Base-by-base conservation (phyloP, 2,888 invertebrate species). In the Escarpia spicata region DNA sequence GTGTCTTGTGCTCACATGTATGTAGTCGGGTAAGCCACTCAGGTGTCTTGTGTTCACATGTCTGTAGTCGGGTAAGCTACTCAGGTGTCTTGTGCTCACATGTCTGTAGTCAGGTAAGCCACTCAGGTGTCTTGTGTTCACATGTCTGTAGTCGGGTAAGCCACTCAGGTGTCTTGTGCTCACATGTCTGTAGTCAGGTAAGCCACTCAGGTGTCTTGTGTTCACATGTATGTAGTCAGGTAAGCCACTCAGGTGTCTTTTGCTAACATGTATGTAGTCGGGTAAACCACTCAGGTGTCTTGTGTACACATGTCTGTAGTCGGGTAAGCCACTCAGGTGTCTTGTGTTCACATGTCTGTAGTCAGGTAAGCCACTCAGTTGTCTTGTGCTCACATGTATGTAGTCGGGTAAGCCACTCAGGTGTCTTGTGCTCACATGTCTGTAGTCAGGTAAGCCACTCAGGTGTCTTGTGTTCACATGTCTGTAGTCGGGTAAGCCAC, bases 281-380 rank as follows among this genome's bases (percentile, higher is more conserved):
- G 37, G 37, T 37, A 37, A 37, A 1, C 1, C 37, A 37, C 37
- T 1, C 37, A 37, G 37, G 37, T 37, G 37, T 37, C 37, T 0
- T 37, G 37, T 37, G 37, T 1, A 0, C 37, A 37, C 37, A 0
- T 37, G 37, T 1, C 0, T 0, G 37, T 37, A 37, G 0, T 37
- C 37, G 1, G 37, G 1, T 37, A 37, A 37, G 37, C 1, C 37
- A 4, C 37, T 1, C 37, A 37, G 37, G 37, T 37, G 98, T 95
- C 97, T 98, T 93, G 97, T 98, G 94, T 97, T 98, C 94, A 98
- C 98, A 91, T 98, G 98, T 96, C 98, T 98, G 97, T 98, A 98
- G 96, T 97, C 98, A 95, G 96, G 97, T 97, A 92, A 92, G 93
- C 9, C 31, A 9, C 37, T 92, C 60, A 43, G n/a, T 12, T 19